Evolutionary conservation across 2,888 invertebrate genomes (phyloP).

Genomic region (Auanema freiburgensis): DNA sequence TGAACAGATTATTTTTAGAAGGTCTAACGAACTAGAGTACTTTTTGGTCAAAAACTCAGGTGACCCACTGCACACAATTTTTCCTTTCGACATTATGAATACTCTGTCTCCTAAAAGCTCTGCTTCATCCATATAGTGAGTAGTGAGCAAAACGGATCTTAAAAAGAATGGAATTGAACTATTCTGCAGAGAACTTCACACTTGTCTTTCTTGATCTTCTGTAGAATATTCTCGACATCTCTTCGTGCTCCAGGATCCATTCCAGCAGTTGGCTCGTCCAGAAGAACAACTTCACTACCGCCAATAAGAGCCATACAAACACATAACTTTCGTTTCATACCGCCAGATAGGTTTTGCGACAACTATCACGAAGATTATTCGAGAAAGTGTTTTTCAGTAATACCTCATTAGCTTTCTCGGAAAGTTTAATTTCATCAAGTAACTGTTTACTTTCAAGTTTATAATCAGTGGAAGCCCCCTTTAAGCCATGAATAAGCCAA

Average conservation of each 20-base stretch:
- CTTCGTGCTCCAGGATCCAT: constrained; percentile 39
- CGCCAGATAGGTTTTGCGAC: constrained; percentile 50
- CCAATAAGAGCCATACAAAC: constrained; percentile 59
- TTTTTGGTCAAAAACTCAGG: constrained; percentile 41
- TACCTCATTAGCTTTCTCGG: constrained; percentile 39
- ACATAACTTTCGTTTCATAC: constrained; percentile 60
- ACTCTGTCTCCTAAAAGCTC: constrained; percentile 58
- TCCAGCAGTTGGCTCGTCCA: constrained; percentile 52
- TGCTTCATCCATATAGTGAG: constrained; percentile 63
- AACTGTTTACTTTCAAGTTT: constrained; percentile 36
- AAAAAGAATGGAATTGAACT: no score
- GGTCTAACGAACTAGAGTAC: not conserved
- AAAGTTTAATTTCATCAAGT: constrained; percentile 38
- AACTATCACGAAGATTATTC: constrained; percentile 16
- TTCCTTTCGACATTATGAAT: constrained; percentile 56
- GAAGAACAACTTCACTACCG: constrained; percentile 42
- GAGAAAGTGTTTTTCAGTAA: not conserved
- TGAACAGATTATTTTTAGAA: constrained; percentile 1
- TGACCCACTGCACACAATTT: constrained; percentile 48
- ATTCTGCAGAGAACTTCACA: not conserved
- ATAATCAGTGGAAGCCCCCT: constrained; percentile 28
- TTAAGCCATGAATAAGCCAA: constrained; percentile 52
- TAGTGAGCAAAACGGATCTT: constrained; percentile 57
- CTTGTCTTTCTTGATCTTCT: constrained; percentile 18
- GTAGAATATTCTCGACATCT: constrained; percentile 26